These are phyloP conservation scores for Amazona vittata DNA, from an alignment of 2,113 vertebrate species.

Conservation along the genomic window DNA sequence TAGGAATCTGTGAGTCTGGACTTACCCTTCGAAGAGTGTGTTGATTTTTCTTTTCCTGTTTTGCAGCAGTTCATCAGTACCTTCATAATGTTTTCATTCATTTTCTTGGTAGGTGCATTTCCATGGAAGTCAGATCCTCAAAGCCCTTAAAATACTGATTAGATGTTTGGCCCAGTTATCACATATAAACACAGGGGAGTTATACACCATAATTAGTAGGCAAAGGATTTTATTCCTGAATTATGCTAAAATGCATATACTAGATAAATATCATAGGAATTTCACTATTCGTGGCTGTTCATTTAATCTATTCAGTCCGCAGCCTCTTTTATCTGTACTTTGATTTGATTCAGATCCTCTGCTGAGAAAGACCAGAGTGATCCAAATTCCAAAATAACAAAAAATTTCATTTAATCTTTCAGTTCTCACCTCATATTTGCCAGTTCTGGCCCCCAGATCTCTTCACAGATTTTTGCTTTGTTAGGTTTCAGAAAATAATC, in stretches of 20 bases:
- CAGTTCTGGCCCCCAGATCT: fast-evolving
- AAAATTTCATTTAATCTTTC: neutral
- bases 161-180: neutral
- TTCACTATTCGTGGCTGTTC: neutral
- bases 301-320: neutral
- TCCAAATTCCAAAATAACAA: neutral
- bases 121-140: neutral
- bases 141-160: neutral
- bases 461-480: neutral
- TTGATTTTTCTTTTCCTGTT: neutral
- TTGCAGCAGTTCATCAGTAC: neutral
- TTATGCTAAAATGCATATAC: neutral
- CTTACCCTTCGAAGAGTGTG: neutral
- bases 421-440: neutral
- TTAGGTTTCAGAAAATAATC: neutral
- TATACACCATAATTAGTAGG: neutral
- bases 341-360: neutral
- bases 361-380: neutral
- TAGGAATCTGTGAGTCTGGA: neutral
- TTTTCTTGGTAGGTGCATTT: neutral
- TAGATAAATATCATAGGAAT: neutral
- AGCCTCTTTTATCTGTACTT: neutral
- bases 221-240: neutral
- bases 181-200: neutral
- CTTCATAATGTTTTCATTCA: neutral